These are phyloP conservation scores for Cydia splendana DNA, from an alignment of 1,140 invertebrate species.

Conservation along the genomic window DNA sequence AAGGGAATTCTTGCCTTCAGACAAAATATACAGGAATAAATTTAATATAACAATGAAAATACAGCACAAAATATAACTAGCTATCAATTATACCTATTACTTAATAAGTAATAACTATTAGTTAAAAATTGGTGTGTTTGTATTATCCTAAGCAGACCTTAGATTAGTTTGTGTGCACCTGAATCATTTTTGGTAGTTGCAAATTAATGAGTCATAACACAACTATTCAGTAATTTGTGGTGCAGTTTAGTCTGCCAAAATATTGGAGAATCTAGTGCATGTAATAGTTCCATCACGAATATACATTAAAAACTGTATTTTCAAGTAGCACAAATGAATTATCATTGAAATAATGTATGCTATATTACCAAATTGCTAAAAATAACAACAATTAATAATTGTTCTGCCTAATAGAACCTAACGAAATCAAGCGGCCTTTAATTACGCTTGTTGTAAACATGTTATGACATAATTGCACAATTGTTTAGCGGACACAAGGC, in stretches of 20 bases:
- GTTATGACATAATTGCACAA: slow-evolving; percentile 31
- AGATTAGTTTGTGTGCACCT: neutral
- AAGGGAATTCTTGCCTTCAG: no score
- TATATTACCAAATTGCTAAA: slow-evolving; percentile 16
- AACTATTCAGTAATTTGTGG: neutral
- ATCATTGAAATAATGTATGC: neutral
- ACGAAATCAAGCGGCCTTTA: neutral
- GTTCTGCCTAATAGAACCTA: slow-evolving; percentile 13
- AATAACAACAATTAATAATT: slow-evolving; percentile 32
- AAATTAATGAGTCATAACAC: slow-evolving; percentile 30
- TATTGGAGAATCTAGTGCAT: neutral
- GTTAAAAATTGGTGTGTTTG: neutral
- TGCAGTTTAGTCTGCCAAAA: slow-evolving; percentile 14
- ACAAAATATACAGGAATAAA: no score
- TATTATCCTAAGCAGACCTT: neutral
- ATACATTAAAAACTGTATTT: neutral
- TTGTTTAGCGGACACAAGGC: slow-evolving; percentile 10
- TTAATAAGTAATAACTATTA: neutral
- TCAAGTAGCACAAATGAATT: slow-evolving; percentile 15
- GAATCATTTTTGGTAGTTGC: slow-evolving; percentile 22
- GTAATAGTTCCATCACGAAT: neutral
- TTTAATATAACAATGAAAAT: neutral
- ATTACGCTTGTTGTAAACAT: neutral
- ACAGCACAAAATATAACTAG: neutral
- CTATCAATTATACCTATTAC: neutral